Conservation (phyloP, 2,113 vertebrate species). For the Phalacrocorax carbo region DNA sequence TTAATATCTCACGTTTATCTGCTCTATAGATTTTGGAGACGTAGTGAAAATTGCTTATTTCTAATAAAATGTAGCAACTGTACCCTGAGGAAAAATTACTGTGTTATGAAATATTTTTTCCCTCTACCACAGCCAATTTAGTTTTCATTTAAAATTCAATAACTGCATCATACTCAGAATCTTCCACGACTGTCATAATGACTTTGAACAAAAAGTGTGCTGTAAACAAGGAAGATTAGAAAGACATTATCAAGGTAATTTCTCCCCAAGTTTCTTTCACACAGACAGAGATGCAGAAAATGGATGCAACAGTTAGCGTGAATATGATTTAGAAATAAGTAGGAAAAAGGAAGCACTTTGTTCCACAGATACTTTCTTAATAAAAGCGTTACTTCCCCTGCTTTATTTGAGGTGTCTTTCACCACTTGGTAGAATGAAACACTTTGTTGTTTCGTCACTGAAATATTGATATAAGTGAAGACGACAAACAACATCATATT, state of each 20-base stretch:
- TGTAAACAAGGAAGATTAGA: constrained; percentile 71
- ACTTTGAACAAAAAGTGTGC: constrained; percentile 65
- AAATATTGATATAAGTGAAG: not conserved
- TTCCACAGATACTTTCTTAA: not conserved
- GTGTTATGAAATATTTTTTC: constrained; percentile 66
- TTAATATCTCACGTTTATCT: constrained; percentile 56
- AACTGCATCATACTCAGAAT: constrained; percentile 64
- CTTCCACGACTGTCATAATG: constrained; percentile 57
- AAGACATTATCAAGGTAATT: constrained; percentile 64
- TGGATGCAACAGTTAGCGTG: not conserved
- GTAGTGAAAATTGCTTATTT: constrained; percentile 71
- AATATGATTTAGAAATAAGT: constrained; percentile 2
- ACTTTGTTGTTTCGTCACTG: not conserved
- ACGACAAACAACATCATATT: not conserved
- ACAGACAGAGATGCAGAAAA: not conserved
- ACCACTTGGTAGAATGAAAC: not conserved
- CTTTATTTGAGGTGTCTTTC: not conserved
- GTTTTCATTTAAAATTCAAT: constrained; percentile 76
- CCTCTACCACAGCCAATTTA: constrained; percentile 69
- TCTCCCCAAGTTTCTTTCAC: constrained; percentile 34
- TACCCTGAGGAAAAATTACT: constrained; percentile 69
- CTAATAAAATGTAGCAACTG: constrained; percentile 69
- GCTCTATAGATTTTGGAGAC: constrained; percentile 46
- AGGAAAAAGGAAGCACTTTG: not conserved
- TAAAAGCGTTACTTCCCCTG: not conserved